phyloP scores from a whole-genome alignment of 2,888 invertebrate species.

The Campoletis raptor region DNA sequence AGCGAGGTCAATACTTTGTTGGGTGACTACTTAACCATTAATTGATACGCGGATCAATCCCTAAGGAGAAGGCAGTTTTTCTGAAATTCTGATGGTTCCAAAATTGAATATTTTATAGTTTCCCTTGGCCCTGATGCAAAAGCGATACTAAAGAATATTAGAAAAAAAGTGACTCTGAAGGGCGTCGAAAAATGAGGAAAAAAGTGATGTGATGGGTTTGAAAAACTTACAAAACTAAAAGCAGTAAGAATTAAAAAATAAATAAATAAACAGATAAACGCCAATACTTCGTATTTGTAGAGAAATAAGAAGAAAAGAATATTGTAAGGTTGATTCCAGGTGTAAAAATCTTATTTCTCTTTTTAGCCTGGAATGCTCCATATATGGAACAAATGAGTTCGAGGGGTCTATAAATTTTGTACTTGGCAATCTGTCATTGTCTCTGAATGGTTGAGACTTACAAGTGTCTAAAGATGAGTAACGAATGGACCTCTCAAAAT shows the following conservation, averaged over 20 bases:
- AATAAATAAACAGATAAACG: background rate
- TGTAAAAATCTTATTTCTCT: background rate
- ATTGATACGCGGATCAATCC: too few relatives aligned
- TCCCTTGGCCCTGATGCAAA: too few relatives aligned
- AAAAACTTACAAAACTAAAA: too few relatives aligned
- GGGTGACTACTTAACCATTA: too few relatives aligned
- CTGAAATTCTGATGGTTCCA: too few relatives aligned
- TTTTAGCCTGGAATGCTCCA: background rate
- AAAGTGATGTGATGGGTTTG: too few relatives aligned
- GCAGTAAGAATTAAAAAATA: background rate
- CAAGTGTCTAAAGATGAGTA: conserved; percentile 19
- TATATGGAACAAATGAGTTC: background rate
- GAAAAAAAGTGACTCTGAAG: too few relatives aligned
- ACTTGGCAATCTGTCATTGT: conserved; percentile 32
- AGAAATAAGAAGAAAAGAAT: background rate
- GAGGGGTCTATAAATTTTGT: conserved; percentile 32
- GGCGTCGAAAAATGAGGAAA: too few relatives aligned
- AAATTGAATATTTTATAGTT: too few relatives aligned
- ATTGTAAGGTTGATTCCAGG: background rate
- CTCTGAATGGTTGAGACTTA: background rate
- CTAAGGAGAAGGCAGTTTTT: too few relatives aligned
- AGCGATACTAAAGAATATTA: too few relatives aligned
- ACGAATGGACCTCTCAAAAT: conserved; percentile 10
- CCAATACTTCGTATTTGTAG: background rate
- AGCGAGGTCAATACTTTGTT: too few relatives aligned